Evolutionary conservation across 2,113 vertebrate genomes (phyloP), one percentile per base, ranked within the genome.

Genomic region (Stomatorhinus ivindoensis): DNA sequence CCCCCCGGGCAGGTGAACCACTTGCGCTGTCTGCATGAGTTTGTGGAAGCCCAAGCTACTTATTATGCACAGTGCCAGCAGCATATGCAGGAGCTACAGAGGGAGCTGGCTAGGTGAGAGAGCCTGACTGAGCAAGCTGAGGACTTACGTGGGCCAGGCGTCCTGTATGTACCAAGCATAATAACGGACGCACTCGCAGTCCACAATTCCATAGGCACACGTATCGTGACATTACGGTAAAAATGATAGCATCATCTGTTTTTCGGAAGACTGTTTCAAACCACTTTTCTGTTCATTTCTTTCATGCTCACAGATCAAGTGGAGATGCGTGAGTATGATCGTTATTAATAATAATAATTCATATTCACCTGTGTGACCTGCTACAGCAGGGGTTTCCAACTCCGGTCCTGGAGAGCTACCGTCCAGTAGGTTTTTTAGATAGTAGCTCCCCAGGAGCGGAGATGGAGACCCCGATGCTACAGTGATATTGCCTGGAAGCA

Each of bases 1-100:
- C 42, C 73, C 46, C 83, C 91, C 31, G 86, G 1, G 24, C 93
- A 97, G 97, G 96, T 96, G 88, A 97, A 98, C 92, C 98, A 99
- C 89, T 96, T 98, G 85, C 97, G 97, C 90, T 97, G 97, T 84
- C 96, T 99, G 87, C 96, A 95, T 0, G 98, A 99, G 92, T 99
- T 99, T 87, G 96, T 98, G 88, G 98, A 99, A 76, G 96, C 96
- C 80, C 98, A 99, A 94, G 96, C 97, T 2, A 96, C 95, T 1
- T 99, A 97, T 93, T 99, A 96, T 7, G 96, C 97, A 35, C 97
- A 98, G 92, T 98, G 98, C 92, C 96, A 97, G 93, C 97, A 97
- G 76, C 97, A 96, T 90, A 97, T 98, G 95, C 93, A 97, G 95
- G 97, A 99, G 44, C 94, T 99, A n/a, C 97, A 97, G 94, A 97